Evolutionary conservation across 2,797 vertebrate species (phyloP).

Genomic region (Morus bassanus): DNA sequence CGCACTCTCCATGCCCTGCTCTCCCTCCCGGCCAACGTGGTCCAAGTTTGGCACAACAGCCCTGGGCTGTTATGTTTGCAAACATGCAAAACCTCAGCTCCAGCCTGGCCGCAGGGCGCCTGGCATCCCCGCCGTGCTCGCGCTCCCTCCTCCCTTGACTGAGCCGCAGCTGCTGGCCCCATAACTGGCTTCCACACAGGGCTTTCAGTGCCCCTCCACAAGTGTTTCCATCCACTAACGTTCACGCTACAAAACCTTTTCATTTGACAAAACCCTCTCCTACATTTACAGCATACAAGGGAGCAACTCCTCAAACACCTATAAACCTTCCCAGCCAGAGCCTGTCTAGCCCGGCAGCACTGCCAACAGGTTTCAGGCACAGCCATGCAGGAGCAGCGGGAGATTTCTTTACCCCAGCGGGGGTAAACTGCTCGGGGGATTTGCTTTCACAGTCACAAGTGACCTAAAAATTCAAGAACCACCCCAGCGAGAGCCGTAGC

Average conservation of each 20-base stretch:
- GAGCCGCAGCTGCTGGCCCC: neutral
- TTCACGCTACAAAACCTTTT: neutral
- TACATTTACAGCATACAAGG: neutral
- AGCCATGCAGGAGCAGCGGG: neutral
- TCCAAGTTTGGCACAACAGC: neutral
- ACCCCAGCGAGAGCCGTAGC: neutral
- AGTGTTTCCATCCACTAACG: fast-evolving
- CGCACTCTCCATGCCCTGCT: fast-evolving
- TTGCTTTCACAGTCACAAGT: neutral
- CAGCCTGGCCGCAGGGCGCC: neutral
- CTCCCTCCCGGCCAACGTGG: neutral
- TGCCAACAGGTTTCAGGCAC: neutral
- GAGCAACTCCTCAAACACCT: neutral
- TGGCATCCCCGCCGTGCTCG: fast-evolving
- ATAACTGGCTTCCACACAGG: neutral
- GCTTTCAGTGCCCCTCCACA: neutral
- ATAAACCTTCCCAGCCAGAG: neutral
- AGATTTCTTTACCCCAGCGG: neutral
- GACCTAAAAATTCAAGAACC: neutral
- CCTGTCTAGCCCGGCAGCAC: neutral
- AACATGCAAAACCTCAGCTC: neutral
- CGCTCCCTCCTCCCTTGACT: neutral
- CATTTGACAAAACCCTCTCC: neutral
- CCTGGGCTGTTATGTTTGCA: neutral
- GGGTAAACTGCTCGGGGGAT: neutral